phyloP scores from a whole-genome alignment of 2,797 vertebrate genomes.

The Parauchenoglanis ngamensis region DNA sequence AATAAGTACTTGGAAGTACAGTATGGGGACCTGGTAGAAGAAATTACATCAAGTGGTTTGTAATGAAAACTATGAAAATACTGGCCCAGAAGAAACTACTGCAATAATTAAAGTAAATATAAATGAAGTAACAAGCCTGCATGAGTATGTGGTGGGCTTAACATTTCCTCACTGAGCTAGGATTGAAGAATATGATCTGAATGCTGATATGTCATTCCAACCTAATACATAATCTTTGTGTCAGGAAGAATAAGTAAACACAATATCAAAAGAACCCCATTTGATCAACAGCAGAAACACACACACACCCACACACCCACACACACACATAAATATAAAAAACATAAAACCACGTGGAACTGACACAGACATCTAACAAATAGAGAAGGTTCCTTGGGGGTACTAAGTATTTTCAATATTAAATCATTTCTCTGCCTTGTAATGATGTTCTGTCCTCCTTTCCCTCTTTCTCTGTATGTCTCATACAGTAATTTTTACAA shows the following conservation, averaged over 20 bases:
- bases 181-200: constrained; percentile 2
- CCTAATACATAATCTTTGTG: constrained; percentile 15
- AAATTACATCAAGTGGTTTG: neutral
- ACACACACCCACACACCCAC: neutral
- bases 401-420: neutral
- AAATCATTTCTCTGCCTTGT: neutral
- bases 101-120: neutral
- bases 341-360: neutral
- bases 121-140: neutral
- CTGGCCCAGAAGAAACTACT: neutral
- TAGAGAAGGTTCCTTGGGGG: neutral
- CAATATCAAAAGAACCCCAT: neutral
- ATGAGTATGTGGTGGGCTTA: neutral
- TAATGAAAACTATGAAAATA: neutral
- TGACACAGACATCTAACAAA: neutral
- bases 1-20: too few species aligned
- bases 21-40: too few species aligned
- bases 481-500: neutral
- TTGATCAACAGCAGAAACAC: neutral
- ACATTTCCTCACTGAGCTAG: neutral
- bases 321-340: neutral
- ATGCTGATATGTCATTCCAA: constrained; percentile 8
- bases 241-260: neutral
- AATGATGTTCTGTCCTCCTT: neutral
- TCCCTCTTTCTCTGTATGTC: neutral